These are phyloP conservation scores for Zosterops japonicus DNA, from an alignment of 2,113 vertebrate species.

Conservation along the genomic window DNA sequence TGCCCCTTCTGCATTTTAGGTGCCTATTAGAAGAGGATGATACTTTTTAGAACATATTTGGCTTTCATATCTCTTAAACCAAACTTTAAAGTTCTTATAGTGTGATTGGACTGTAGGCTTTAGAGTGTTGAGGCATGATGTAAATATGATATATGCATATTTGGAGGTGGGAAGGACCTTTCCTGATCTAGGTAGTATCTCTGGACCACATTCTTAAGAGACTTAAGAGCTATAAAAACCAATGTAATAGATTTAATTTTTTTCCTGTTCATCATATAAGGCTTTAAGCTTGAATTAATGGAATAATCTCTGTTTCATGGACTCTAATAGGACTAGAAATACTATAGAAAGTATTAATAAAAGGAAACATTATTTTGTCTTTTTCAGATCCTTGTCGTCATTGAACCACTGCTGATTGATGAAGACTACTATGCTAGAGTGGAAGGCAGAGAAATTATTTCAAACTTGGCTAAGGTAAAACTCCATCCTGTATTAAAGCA, in stretches of 20 bases:
- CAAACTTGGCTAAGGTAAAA: constrained; percentile 96
- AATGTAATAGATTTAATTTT: background rate
- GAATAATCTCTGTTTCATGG: background rate
- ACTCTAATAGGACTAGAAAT: background rate
- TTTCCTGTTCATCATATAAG: background rate
- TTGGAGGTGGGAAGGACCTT: background rate
- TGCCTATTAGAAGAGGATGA: background rate
- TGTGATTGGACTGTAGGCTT: background rate
- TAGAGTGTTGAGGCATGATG: background rate
- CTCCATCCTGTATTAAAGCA: background rate
- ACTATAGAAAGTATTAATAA: background rate
- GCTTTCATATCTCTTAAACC: background rate
- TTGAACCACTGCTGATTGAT: constrained; percentile 97
- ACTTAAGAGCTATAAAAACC: background rate
- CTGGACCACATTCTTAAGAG: background rate
- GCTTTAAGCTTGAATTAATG: background rate
- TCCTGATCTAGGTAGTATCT: background rate
- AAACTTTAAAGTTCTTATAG: background rate
- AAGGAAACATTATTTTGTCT: background rate
- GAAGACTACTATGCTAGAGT: constrained; percentile 99
- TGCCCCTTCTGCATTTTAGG: background rate
- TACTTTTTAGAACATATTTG: background rate
- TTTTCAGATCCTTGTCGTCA: constrained; percentile 94
- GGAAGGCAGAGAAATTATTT: constrained; percentile 98
- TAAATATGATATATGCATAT: background rate